A percentile compares a stretch with the other conserved stretches of the same genome.
These are phyloP conservation scores for Cariama cristata DNA, from an alignment of 2,113 vertebrate species.

Conservation along the genomic window DNA sequence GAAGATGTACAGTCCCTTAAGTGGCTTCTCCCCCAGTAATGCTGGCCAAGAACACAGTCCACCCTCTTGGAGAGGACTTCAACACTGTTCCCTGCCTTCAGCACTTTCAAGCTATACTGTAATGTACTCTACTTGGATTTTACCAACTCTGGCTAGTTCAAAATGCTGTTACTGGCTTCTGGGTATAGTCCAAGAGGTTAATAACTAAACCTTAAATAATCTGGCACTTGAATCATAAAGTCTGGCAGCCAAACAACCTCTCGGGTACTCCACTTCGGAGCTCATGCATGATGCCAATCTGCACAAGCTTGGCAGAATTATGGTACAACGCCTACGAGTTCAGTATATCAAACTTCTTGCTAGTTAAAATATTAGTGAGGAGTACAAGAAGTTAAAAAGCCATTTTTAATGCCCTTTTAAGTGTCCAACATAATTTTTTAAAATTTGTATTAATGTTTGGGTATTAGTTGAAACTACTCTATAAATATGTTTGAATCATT, in stretches of 20 bases:
- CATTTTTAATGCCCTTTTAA: not conserved
- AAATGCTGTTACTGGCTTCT: not conserved
- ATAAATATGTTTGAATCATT: not conserved
- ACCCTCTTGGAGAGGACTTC: not conserved
- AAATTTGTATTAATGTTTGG: not conserved
- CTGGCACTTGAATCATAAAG: slow-evolving; percentile 10
- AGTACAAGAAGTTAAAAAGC: not conserved
- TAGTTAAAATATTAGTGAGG: not conserved
- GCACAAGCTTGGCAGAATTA: not conserved
- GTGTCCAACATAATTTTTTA: not conserved
- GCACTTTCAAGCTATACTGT: not conserved
- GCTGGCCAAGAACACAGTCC: not conserved
- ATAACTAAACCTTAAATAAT: slow-evolving; percentile 30
- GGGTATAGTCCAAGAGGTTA: not conserved
- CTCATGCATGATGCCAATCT: not conserved
- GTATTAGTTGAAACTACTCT: not conserved
- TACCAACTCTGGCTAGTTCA: not conserved
- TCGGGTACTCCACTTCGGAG: not conserved
- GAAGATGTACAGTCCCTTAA: not conserved
- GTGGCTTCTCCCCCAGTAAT: not conserved
- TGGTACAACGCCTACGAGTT: accelerated
- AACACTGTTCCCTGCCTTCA: not conserved
- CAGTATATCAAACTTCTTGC: not conserved
- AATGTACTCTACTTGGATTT: not conserved
- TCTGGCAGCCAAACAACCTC: slow-evolving; percentile 38